Conservation (phyloP, 2,113 vertebrate species). For the Neolamprologus modestus region DNA sequence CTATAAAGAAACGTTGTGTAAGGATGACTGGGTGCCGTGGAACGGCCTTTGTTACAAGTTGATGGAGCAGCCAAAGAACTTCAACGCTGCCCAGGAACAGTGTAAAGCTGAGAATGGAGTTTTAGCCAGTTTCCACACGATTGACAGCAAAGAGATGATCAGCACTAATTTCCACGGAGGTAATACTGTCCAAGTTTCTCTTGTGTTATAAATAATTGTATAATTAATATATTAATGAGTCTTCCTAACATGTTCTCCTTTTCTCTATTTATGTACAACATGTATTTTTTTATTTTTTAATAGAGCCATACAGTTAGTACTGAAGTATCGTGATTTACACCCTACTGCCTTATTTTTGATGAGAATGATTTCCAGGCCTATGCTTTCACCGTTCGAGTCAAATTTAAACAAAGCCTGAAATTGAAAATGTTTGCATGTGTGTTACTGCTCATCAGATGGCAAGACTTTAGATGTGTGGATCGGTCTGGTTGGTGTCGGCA, state of each 20-base stretch:
- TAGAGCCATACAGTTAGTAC: background rate
- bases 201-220: background rate
- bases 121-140: slow-evolving; percentile 83
- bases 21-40: slow-evolving; percentile 75
- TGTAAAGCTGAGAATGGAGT: slow-evolving; percentile 63
- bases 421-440: background rate
- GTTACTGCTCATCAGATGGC: slow-evolving; percentile 46
- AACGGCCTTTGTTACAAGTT: slow-evolving; percentile 83
- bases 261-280: background rate
- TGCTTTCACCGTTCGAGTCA: background rate
- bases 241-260: background rate
- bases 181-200: slow-evolving; percentile 7
- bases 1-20: slow-evolving; percentile 77
- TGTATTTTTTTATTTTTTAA: background rate
- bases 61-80: slow-evolving; percentile 33
- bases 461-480: slow-evolving; percentile 76
- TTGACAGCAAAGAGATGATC: slow-evolving; percentile 83
- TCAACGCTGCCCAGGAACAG: slow-evolving; percentile 47
- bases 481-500: slow-evolving; percentile 71
- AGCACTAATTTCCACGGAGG: slow-evolving; percentile 76
- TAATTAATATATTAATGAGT: background rate
- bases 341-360: background rate
- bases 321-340: background rate
- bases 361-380: background rate
- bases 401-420: background rate